phyloP scores from a whole-genome alignment of 2,888 invertebrate genomes.

The Tenthredo notha region DNA sequence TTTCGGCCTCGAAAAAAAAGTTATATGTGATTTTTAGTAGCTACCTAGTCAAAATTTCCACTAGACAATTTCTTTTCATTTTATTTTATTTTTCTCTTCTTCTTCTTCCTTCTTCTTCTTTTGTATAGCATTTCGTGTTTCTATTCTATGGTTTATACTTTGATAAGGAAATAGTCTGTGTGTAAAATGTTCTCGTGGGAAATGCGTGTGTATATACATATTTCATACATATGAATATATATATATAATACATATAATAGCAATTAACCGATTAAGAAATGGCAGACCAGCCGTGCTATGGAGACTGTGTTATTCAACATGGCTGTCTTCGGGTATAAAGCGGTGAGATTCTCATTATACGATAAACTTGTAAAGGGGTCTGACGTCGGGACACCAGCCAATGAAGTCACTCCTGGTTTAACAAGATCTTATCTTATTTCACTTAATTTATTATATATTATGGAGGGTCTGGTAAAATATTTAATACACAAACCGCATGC shows the following conservation, averaged over 20 bases:
- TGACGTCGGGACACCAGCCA: constrained; percentile 38
- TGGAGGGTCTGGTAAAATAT: constrained; percentile 35
- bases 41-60: not conserved
- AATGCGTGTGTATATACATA: not conserved
- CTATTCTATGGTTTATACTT: not conserved
- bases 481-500: constrained; percentile 28
- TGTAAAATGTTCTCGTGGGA: not conserved
- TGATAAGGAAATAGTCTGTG: not conserved
- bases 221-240: not conserved
- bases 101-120: not conserved
- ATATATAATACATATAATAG: not conserved
- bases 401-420: constrained; percentile 48
- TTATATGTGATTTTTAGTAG: constrained; percentile 12
- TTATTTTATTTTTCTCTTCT: not conserved
- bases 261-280: constrained; percentile 42
- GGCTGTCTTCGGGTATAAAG: constrained; percentile 64
- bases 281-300: constrained; percentile 14
- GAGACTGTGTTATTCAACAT: constrained; percentile 71
- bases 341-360: constrained; percentile 68
- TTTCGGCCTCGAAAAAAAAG: not conserved
- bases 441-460: constrained; percentile 51
- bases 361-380: constrained; percentile 59
- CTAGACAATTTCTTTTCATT: not conserved
- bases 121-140: not conserved
- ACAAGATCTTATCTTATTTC: constrained; percentile 51